A percentile compares a stretch with the other conserved stretches of the same genome.
phyloP scores from a whole-genome alignment of 2,113 vertebrate genomes.

The Cynopterus brachyotis region DNA sequence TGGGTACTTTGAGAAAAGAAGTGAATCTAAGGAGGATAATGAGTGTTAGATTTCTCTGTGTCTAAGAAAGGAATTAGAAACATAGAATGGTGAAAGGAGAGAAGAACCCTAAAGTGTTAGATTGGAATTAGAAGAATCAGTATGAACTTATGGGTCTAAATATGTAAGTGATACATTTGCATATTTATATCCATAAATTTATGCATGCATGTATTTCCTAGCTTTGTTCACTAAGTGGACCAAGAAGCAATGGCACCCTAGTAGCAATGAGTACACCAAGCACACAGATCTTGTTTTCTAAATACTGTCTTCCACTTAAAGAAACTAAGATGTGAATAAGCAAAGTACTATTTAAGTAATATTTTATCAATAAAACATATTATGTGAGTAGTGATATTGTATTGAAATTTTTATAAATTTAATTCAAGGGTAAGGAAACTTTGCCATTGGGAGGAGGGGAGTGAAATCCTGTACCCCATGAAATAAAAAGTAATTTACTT shows the following conservation, averaged over 20 bases:
- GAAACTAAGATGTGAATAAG: background rate
- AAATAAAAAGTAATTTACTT: conserved; percentile 24
- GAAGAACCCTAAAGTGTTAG: background rate
- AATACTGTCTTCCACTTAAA: background rate
- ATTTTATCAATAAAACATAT: conserved; percentile 4
- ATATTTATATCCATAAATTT: background rate
- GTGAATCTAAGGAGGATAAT: background rate
- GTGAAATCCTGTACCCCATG: background rate
- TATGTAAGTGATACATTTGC: background rate
- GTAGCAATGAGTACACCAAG: background rate
- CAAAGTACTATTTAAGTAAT: background rate
- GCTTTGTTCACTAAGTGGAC: background rate
- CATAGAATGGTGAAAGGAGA: background rate
- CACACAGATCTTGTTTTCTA: background rate
- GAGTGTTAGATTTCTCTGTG: background rate
- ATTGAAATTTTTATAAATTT: background rate
- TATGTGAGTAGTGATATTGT: background rate
- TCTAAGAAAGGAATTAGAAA: conserved; percentile 37
- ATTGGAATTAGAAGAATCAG: background rate
- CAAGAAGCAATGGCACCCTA: background rate
- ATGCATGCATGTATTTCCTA: background rate
- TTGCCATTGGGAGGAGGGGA: background rate
- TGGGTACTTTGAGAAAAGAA: background rate
- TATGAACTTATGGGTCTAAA: background rate
- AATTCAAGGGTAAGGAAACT: background rate